phyloP scores from a whole-genome alignment of 1,140 invertebrate species.

The Acarapis woodi region DNA sequence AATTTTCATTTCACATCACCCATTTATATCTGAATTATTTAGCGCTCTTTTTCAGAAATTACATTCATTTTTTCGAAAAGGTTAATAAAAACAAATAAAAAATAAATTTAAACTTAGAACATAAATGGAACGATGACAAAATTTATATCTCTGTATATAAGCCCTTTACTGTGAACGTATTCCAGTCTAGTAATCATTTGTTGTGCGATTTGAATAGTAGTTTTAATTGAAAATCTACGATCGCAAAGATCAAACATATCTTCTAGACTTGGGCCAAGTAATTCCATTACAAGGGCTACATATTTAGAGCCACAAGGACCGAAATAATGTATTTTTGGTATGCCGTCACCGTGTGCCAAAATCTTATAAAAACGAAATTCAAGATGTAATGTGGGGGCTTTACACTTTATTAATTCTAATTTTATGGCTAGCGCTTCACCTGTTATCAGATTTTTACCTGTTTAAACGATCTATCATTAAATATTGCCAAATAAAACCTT shows the following conservation, averaged over 20 bases:
- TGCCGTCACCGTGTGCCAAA: conserved; percentile 2
- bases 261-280: conserved; percentile 13
- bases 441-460: conserved; percentile 1
- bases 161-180: conserved; percentile 10
- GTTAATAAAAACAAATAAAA: no score
- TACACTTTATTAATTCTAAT: conserved; percentile 2
- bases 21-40: no score
- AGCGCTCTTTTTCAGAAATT: no score
- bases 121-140: no score
- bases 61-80: no score
- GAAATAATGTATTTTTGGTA: conserved; percentile 8
- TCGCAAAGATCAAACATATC: conserved; percentile 13
- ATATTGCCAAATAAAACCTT: neutral
- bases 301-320: conserved; percentile 5
- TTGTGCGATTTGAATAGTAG: conserved; percentile 10
- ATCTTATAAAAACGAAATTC: conserved; percentile 9
- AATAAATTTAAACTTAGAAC: no score
- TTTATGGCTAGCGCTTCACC: conserved; percentile 1
- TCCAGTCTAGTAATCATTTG: conserved; percentile 11
- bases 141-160: conserved; percentile 16
- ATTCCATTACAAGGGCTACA: conserved; percentile 12
- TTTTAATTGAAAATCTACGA: conserved; percentile 12
- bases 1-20: no score
- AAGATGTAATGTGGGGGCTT: conserved; percentile 6
- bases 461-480: neutral